Evolutionary conservation across 1,140 invertebrate genomes (phyloP), one percentile per base, ranked within the genome.

Genomic region (Campoletis sonorensis): DNA sequence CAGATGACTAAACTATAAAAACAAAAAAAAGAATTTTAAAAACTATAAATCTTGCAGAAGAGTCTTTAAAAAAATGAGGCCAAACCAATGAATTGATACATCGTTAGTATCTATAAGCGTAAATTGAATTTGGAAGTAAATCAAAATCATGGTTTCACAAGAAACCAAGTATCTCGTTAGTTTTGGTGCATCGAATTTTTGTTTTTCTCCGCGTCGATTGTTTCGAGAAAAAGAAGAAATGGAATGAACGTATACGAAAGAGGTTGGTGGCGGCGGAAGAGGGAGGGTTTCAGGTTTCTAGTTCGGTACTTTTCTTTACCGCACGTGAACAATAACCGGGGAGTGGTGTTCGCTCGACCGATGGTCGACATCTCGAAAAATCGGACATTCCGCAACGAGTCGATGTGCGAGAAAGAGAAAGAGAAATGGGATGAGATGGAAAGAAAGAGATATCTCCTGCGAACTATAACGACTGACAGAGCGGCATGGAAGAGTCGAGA

Each of bases 291-390:
- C n/a, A 16, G 67, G 8, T 64, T 64, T 64, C 61, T 4, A 70
- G 67, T 21, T 33, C 26, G 45, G 45, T 61, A 64, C 61, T 77
- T 77, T 77, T 54, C 75, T 40, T 64, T 40, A 11, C 16, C 26
- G 51, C 7, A 37, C 49, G 49, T 49, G 23, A 77, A 77, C 75
- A 77, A 77, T 77, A 77, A 77, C 27, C 27, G 23, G 18, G 54
- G n/a, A 33, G 30, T 64, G 61, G 5, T 70, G 30, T 61, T 58
- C 51, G 75, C 54, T 37, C 23, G 75, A 37, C 27, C 75, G 45
- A 8, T 77, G 75, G 15, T 77, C 33, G 54, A 8, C 51, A 61
- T 77, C 75, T 77, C 54, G 75, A 70, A 70, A 70, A 77, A 77
- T 77, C 75, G 54, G 72, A 75, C 72, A 75, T 54, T 75, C 58